Evolutionary conservation across 2,888 invertebrate species (phyloP).

Genomic region (Aproaerema taeniolella): DNA sequence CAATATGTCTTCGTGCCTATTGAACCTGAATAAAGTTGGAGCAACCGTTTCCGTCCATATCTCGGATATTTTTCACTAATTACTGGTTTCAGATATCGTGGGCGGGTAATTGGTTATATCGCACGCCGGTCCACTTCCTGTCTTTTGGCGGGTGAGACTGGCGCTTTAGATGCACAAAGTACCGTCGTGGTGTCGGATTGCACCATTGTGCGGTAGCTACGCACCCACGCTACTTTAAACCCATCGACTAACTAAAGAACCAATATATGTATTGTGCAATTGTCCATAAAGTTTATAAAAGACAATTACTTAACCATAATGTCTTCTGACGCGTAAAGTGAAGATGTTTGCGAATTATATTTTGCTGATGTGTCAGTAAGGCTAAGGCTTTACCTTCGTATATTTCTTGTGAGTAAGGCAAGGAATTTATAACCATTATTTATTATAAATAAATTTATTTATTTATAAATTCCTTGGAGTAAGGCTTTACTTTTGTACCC

Average conservation of each 20-base stretch:
- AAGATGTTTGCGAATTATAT: no score
- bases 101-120: slow-evolving; percentile 73
- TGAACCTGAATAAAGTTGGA: no score
- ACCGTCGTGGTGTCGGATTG: slow-evolving; percentile 59
- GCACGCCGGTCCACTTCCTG: slow-evolving; percentile 70
- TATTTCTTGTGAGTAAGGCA: no score
- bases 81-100: slow-evolving; percentile 70
- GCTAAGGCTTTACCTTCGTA: no score
- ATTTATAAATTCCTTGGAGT: no score
- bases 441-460: no score
- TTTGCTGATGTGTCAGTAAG: no score
- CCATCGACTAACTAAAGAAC: slow-evolving; percentile 12
- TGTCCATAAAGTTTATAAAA: slow-evolving; percentile 27
- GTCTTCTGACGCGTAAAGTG: no score
- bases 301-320: no score
- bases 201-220: slow-evolving; percentile 52
- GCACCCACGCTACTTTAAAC: slow-evolving; percentile 50
- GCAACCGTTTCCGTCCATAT: slow-evolving; percentile 56
- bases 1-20: no score
- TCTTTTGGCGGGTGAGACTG: slow-evolving; percentile 53
- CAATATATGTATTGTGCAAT: slow-evolving; percentile 10
- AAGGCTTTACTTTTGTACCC: no score
- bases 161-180: slow-evolving; percentile 46
- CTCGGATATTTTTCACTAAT: slow-evolving; percentile 69
- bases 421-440: no score